phyloP scores from a whole-genome alignment of 2,113 vertebrate species.

The Hemiprocne comata region DNA sequence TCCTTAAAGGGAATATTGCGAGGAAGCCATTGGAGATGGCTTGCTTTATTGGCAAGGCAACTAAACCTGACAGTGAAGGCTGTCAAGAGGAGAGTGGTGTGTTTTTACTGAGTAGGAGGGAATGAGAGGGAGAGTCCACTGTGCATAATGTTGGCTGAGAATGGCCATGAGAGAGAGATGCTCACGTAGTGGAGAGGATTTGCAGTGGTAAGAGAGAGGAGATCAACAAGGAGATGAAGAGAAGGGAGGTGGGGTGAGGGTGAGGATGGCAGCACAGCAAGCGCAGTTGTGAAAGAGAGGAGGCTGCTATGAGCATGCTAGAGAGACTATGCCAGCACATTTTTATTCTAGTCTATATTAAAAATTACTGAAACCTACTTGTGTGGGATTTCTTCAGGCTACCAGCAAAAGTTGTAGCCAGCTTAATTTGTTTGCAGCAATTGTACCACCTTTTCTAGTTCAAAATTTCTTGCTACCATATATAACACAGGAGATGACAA shows the following conservation, averaged over 20 bases:
- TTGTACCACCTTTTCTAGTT: neutral
- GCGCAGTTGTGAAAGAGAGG: neutral
- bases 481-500: neutral
- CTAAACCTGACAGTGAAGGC: slow-evolving; percentile 23
- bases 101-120: slow-evolving; percentile 34
- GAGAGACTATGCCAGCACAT: neutral
- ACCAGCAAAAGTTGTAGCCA: neutral
- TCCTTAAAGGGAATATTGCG: slow-evolving; percentile 40
- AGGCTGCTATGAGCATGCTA: neutral
- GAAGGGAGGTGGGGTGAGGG: neutral
- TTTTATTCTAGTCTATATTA: neutral
- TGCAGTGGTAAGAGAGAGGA: neutral
- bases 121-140: slow-evolving; percentile 4
- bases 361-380: slow-evolving; percentile 3
- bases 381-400: neutral
- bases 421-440: neutral
- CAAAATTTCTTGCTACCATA: neutral
- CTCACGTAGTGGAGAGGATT: neutral
- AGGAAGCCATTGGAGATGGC: slow-evolving; percentile 36
- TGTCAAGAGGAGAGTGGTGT: slow-evolving; percentile 3
- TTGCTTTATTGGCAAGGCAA: slow-evolving; percentile 56
- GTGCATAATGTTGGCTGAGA: slow-evolving; percentile 32
- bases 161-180: slow-evolving; percentile 11
- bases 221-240: neutral
- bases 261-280: neutral